Evolutionary conservation across 2,888 invertebrate species (phyloP).

Genomic region (Ephialtes manifestator): DNA sequence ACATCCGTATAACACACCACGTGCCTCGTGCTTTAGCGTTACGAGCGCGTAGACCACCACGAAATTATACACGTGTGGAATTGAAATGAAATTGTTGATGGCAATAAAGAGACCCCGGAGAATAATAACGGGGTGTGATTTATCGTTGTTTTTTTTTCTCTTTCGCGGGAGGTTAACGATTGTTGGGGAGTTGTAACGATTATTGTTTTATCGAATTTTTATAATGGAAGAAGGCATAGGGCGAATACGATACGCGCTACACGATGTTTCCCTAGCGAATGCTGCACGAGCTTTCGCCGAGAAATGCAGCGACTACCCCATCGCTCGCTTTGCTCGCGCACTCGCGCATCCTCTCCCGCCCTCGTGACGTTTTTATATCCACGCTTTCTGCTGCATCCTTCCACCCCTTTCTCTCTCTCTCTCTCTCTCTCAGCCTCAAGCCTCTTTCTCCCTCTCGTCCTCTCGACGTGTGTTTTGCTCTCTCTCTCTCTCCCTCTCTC

Average conservation of each 20-base stretch:
- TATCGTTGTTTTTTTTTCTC: no score
- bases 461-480: no score
- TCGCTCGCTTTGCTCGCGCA: conserved; percentile 61
- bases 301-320: conserved; percentile 44
- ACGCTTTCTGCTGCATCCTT: conserved; percentile 36
- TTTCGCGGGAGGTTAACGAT: not conserved
- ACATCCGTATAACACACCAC: conserved; percentile 44
- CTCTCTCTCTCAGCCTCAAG: no score
- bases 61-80: not conserved
- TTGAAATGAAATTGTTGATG: not conserved
- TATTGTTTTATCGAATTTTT: conserved; percentile 8
- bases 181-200: conserved; percentile 16
- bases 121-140: not conserved
- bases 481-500: no score
- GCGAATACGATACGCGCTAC: conserved; percentile 47
- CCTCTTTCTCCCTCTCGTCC: no score
- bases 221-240: not conserved
- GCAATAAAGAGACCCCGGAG: not conserved
- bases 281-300: conserved; percentile 42
- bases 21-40: conserved; percentile 27
- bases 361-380: conserved; percentile 35
- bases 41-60: not conserved
- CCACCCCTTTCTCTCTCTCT: not conserved
- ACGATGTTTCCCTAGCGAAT: conserved; percentile 59
- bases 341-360: conserved; percentile 48